Conservation (phyloP, 1,140 invertebrate species). For the Trichogramma pretiosum region DNA sequence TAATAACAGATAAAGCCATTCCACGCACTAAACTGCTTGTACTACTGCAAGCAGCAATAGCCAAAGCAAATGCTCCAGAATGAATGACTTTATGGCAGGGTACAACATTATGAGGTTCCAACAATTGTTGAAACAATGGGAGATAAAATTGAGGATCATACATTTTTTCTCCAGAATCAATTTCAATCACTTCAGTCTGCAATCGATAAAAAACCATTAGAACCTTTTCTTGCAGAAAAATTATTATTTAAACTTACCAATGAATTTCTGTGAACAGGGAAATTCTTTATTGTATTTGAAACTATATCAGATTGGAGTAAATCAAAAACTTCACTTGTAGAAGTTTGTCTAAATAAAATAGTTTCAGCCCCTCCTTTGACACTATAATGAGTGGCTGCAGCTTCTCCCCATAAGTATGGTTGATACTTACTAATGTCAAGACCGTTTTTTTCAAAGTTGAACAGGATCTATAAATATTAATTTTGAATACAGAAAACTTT, state of each 20-base stretch:
- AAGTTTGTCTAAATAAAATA: constrained; percentile 59
- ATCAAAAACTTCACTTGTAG: constrained; percentile 61
- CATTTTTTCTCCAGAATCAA: constrained; percentile 26
- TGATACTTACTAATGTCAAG: constrained; percentile 57
- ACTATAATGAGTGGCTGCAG: constrained; percentile 66
- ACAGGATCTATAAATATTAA: constrained; percentile 46
- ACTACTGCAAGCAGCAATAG: constrained; percentile 55
- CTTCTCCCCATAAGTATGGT: constrained; percentile 71
- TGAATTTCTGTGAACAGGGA: constrained; percentile 45
- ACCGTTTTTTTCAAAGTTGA: constrained; percentile 49
- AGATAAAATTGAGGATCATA: constrained; percentile 69
- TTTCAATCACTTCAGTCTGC: constrained; percentile 1
- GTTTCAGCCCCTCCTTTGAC: constrained; percentile 52
- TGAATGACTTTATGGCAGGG: constrained; percentile 57
- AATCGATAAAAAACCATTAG: not conserved
- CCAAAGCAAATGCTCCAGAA: constrained; percentile 55
- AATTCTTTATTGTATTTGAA: constrained; percentile 58
- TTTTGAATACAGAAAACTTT: constrained; percentile 3
- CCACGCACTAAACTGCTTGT: constrained; percentile 49
- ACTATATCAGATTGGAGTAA: constrained; percentile 56
- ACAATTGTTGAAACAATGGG: constrained; percentile 55
- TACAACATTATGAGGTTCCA: constrained; percentile 56
- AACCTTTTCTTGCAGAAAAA: too few species aligned
- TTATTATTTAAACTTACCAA: constrained; percentile 23
- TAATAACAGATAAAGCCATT: constrained; percentile 57